Evolutionary conservation across 2,113 vertebrate species (phyloP).

Genomic region (Myrmecobius fasciatus): DNA sequence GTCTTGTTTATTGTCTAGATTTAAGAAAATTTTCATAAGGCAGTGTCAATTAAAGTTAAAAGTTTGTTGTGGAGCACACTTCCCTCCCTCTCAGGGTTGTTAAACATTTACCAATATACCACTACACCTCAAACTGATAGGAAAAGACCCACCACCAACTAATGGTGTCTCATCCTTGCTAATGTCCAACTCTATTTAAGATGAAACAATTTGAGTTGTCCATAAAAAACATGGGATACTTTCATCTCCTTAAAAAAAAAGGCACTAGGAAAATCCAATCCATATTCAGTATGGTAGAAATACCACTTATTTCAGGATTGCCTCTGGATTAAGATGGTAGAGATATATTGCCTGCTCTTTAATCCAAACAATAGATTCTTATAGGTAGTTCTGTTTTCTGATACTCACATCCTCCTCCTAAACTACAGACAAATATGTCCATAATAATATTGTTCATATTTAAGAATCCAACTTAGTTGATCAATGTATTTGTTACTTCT

Average conservation of each 20-base stretch:
- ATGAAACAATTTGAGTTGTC: background rate
- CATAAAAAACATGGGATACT: conserved; percentile 25
- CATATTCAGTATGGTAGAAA: conserved; percentile 39
- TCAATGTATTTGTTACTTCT: conserved; percentile 29
- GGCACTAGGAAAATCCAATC: conserved; percentile 22
- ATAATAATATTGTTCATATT: conserved; percentile 47
- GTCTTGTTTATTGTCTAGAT: background rate
- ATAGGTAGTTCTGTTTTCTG: conserved; percentile 43
- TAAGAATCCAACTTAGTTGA: conserved; percentile 40
- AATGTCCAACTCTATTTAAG: background rate
- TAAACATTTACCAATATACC: background rate
- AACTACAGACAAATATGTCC: conserved; percentile 44
- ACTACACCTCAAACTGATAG: background rate
- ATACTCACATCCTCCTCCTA: conserved; percentile 39
- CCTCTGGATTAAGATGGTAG: conserved; percentile 41
- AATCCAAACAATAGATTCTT: conserved; percentile 59
- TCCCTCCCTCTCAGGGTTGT: background rate
- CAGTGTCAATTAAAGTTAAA: background rate
- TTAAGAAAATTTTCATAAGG: background rate
- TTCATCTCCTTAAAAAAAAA: conserved; percentile 42
- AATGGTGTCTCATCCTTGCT: background rate
- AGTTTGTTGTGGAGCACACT: background rate
- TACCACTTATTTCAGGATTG: conserved; percentile 65
- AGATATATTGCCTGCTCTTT: conserved; percentile 53
- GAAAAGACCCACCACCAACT: background rate